Conservation (phyloP, 2,888 invertebrate species). For the Drosophila cognata region DNA sequence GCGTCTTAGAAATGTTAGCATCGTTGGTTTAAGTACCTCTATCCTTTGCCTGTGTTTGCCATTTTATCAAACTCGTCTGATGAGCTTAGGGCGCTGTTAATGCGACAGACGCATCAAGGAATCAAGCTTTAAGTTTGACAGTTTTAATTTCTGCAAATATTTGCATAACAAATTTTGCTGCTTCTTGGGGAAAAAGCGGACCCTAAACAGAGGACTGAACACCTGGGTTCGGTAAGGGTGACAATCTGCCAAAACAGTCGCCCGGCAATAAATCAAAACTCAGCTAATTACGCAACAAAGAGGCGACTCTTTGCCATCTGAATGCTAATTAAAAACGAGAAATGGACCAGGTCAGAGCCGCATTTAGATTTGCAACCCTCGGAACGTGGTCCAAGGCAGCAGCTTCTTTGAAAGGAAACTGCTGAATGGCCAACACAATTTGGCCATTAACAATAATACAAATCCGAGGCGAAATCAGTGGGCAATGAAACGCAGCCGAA, state of each 20-base stretch:
- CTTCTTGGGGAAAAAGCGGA: background rate
- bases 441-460: conserved; percentile 79
- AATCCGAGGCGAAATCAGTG: conserved; percentile 62
- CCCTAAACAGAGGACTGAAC: conserved; percentile 25
- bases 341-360: conserved; percentile 21
- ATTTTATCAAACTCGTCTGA: conserved; percentile 1
- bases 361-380: conserved; percentile 50
- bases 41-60: background rate
- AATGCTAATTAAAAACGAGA: conserved; percentile 78
- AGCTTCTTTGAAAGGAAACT: conserved; percentile 24
- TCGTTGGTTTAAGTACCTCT: background rate
- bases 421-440: conserved; percentile 63
- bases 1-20: background rate
- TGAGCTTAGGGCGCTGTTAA: conserved; percentile 3
- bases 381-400: conserved; percentile 26
- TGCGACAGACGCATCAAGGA: conserved; percentile 38
- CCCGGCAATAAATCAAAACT: conserved; percentile 78
- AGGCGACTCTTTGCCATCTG: conserved; percentile 71
- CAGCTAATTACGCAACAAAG: conserved; percentile 81
- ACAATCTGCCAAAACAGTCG: conserved; percentile 53
- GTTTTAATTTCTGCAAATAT: conserved; percentile 74
- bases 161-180: conserved; percentile 61
- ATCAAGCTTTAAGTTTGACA: conserved; percentile 54
- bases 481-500: conserved; percentile 74
- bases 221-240: conserved; percentile 50